Evolutionary conservation across 1,140 invertebrate genomes (phyloP), one percentile per base, ranked within the genome.

Genomic region (Trichonephila inaurata): DNA sequence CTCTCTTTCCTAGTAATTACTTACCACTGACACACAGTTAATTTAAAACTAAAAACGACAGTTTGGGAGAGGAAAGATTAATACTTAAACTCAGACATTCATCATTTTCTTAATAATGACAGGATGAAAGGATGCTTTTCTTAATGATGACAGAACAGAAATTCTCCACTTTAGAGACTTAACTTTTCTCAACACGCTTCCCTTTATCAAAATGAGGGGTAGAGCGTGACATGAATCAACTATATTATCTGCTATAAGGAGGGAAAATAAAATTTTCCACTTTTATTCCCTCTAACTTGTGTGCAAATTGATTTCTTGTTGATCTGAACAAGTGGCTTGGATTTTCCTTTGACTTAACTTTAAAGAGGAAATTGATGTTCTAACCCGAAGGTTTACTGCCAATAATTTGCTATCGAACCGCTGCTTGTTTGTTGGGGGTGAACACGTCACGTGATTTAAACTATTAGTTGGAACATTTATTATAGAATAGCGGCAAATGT

Each of bases 41-140:
- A 18, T 40, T 40, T 28, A 77, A 77, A 77, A 77, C 28, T 40
- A 77, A 77, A 77, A 77, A 28, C 28, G 72, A 77, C 72, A 77
- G 72, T 33, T 77, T 77, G 16, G 28, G 33, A 40, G 72, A 77
- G 16, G 14, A 40, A 77, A 40, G 28, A 77, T 77, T 77, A 77
- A 77, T 77, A 33, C 33, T 77, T 77, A 24, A 18, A 77, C 33
- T 77, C 28, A 28, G 33, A 77, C 72, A 77, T 77, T 77, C 72
- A 77, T 77, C 72, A 77, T 77, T 77, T 77, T 77, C 72, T 77
- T 77, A 77, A 77, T 77, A 28, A 77, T 77, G 72, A 77, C 72
- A 77, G 33, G 72, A 28, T 33, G 72, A 18, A 77, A 77, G 72
- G 33, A 77, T 77, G 72, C 51, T 77, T 77, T 77, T 77, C 72